Evolutionary conservation across 2,888 invertebrate genomes (phyloP), one percentile per base, ranked within the genome.

Genomic region (Macrosiphum euphorbiae): DNA sequence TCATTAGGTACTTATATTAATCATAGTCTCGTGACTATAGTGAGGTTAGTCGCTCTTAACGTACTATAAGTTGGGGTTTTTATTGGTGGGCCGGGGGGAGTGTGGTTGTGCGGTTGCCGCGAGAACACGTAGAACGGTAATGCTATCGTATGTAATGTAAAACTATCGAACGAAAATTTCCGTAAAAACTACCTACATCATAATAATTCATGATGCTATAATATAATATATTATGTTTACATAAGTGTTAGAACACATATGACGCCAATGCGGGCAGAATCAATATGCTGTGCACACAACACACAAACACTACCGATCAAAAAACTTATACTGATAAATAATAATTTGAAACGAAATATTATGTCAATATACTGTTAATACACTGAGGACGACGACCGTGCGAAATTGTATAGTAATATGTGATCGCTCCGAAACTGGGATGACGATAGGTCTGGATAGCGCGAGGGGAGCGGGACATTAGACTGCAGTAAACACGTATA

Each of bases 291-390:
- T 78, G 78, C 35, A 78, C 78, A 78, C 78, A 78, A 35, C 78
- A 35, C 20, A 35, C 8, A 35, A 67, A 67, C 67, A 67, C 67
- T 78, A 78, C 20, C 35, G 78, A 78, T 78, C 20, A 35, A 78
- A 78, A 78, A 20, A 78, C 78, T 20, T 78, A 20, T 3, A 78
- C n/a, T 35, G 67, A 35, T 78, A 78, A 78, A 35, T 35, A 20
- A 78, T 78, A 78, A 78, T 78, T 78, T 35, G 78, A 78, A 78
- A 78, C 78, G 78, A 28, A 78, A 78, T 78, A 78, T 35, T 78
- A 78, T 35, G 78, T 35, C 35, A 35, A 78, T 35, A 78, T 20
- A 7, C 78, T 78, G 35, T 78, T 78, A 35, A 24, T 78, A 35
- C 20, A 4, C 35, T 11, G 20, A 78, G 20, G 35, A 67, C 5